Base-by-base conservation (phyloP, 2,888 invertebrate genomes). In the Hydrotaea cyrtoneurina region DNA sequence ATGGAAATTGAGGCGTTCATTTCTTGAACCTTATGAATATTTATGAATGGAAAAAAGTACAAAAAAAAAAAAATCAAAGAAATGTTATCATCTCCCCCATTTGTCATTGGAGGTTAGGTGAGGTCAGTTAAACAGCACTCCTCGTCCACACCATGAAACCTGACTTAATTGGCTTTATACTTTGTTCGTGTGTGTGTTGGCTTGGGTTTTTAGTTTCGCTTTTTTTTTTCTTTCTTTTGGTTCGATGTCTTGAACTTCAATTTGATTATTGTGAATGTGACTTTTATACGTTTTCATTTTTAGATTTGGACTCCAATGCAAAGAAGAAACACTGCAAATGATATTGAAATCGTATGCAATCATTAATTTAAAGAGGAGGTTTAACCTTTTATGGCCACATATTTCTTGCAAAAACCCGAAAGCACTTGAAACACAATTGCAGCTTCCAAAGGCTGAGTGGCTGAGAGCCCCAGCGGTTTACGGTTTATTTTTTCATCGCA, bases 21-120 rank as follows among this genome's bases (percentile, higher is more conserved):
- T 69, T 82, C 79, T 85, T 85, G 73, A 82, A 80, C 74, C 82
- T 82, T 69, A 82, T 82, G 85, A 79, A 85, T 85, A 85, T 85
- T 80, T 80, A 82, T 85, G 78, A 71, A 77, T 23, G 39, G 50
- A 80, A 57, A 17, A 43, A 36, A 19, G 23, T 15, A 50, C 10
- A 26, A 43, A 21, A 39, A 73, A 76, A 26, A 46, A 46, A 55
- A 23, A 53, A 50, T 23, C 23, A 23, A 50, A 59, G 64, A 31
- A 57, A 36, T 62, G 13, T 72, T 64, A 17, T 75, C 72, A 39
- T 72, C 50, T 59, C 72, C 64, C 72, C 57, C 74, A 76, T 84
- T 78, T 84, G 84, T 75, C 75, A 75, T 57, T 46, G 55, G n/a
- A 43, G 78, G 72, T 78, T 76, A 78, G 72, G 78, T 36, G 21